Evolutionary conservation across 2,113 vertebrate species (phyloP).

Genomic region (Scartelaos histophorus): DNA sequence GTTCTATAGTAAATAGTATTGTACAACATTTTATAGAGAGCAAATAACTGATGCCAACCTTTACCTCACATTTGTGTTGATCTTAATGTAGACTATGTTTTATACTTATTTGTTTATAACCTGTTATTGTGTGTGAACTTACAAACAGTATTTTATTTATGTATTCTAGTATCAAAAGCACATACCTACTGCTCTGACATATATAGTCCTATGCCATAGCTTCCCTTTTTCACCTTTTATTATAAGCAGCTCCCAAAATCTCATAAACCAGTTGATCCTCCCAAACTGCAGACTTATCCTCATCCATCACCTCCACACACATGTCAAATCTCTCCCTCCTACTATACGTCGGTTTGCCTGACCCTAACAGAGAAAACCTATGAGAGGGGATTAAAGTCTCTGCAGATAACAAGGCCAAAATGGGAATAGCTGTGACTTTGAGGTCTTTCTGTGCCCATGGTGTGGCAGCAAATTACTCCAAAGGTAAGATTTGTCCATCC

Average conservation of each 20-base stretch:
- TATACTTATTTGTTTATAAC: too few species aligned
- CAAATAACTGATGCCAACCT: too few species aligned
- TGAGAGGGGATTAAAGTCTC: slow-evolving; percentile 56
- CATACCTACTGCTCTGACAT: slow-evolving; percentile 10
- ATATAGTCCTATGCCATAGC: slow-evolving; percentile 20
- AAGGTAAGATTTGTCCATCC: slow-evolving; percentile 18
- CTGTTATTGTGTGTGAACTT: slow-evolving; percentile 9
- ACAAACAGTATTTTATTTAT: too few species aligned
- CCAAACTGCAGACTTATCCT: slow-evolving; percentile 7
- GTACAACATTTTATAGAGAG: too few species aligned
- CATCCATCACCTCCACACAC: slow-evolving; percentile 16
- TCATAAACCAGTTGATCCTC: neutral
- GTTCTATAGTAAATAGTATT: too few species aligned
- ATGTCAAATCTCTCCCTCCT: slow-evolving; percentile 42
- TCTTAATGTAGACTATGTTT: too few species aligned
- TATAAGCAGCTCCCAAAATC: slow-evolving; percentile 3
- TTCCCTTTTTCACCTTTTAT: slow-evolving; percentile 10
- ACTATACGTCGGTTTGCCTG: slow-evolving; percentile 35
- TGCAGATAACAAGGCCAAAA: slow-evolving; percentile 42
- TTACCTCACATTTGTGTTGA: too few species aligned
- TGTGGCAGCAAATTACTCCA: slow-evolving; percentile 24
- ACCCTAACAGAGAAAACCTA: slow-evolving; percentile 42
- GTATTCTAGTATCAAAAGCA: neutral
- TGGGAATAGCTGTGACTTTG: slow-evolving; percentile 22
- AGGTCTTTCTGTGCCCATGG: slow-evolving; percentile 23